These are phyloP conservation scores for Heliconius cydno DNA, from an alignment of 2,888 invertebrate genomes.

Conservation along the genomic window DNA sequence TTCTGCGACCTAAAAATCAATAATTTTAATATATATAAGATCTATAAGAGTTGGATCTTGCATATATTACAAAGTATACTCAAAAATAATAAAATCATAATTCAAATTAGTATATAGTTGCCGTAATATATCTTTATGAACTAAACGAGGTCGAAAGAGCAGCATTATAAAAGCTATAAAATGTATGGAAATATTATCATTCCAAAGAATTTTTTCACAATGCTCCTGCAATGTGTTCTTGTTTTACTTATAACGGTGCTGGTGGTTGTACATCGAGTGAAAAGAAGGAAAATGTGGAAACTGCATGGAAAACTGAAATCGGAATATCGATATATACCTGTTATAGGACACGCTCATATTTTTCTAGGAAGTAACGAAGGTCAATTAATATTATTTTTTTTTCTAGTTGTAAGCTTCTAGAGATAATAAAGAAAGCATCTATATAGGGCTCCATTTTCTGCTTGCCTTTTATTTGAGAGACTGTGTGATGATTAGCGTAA, in stretches of 20 bases:
- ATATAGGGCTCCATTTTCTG: too few relatives aligned
- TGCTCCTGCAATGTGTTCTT: conserved; percentile 5
- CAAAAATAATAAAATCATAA: not conserved
- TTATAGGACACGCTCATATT: conserved; percentile 18
- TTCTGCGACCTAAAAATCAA: too few relatives aligned
- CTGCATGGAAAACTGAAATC: conserved; percentile 6
- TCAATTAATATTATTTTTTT: not conserved
- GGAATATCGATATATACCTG: not conserved
- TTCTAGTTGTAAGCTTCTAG: not conserved
- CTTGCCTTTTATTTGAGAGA: too few relatives aligned
- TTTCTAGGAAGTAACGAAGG: conserved; percentile 16
- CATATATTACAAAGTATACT: not conserved
- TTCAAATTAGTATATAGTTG: not conserved
- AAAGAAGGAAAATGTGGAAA: not conserved
- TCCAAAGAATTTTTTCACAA: not conserved
- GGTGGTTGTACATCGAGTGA: not conserved
- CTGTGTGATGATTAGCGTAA: too few relatives aligned
- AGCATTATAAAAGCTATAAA: not conserved
- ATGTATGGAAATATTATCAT: not conserved
- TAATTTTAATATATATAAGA: not conserved
- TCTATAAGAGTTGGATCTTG: not conserved
- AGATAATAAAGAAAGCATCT: too few relatives aligned
- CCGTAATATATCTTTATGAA: not conserved
- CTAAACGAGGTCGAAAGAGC: not conserved
- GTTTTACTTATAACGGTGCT: not conserved